phyloP scores from a whole-genome alignment of 2,113 vertebrate genomes.

The Zosterops borbonicus region DNA sequence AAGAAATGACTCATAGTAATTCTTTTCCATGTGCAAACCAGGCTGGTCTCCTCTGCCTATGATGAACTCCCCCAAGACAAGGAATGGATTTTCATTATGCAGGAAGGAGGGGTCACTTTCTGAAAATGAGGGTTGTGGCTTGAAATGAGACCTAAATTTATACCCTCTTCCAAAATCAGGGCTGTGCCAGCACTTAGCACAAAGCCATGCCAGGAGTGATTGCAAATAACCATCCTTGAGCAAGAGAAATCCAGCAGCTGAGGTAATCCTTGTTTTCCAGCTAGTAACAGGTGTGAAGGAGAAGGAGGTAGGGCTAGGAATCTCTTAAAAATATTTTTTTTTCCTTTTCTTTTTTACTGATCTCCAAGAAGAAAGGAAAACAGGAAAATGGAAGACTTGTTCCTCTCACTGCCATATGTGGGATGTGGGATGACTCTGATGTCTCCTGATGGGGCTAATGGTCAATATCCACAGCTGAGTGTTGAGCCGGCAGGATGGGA shows the following conservation, averaged over 20 bases:
- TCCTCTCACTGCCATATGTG: not conserved
- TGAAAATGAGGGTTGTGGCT: not conserved
- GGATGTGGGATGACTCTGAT: not conserved
- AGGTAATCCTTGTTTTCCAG: not conserved
- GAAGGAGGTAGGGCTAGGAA: not conserved
- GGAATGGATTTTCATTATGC: not conserved
- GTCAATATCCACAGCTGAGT: fast-evolving
- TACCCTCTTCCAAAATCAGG: not conserved
- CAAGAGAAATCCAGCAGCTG: not conserved
- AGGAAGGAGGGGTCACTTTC: not conserved
- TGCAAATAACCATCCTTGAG: not conserved
- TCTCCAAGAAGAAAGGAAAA: not conserved
- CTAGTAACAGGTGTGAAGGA: not conserved
- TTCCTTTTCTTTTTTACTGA: not conserved
- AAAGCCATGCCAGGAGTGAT: not conserved
- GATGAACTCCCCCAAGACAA: not conserved
- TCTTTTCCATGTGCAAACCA: not conserved
- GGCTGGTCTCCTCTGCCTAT: not conserved
- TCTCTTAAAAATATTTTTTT: not conserved
- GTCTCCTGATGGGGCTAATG: not conserved
- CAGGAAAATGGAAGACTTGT: not conserved
- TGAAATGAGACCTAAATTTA: not conserved
- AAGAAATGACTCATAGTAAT: not conserved
- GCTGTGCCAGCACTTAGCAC: not conserved
- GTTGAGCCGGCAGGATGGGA: not conserved